Percentiles rank a stretch among this genome's conserved stretches.
Conservation (phyloP, 2,888 invertebrate species). For the Baronia brevicornis region DNA sequence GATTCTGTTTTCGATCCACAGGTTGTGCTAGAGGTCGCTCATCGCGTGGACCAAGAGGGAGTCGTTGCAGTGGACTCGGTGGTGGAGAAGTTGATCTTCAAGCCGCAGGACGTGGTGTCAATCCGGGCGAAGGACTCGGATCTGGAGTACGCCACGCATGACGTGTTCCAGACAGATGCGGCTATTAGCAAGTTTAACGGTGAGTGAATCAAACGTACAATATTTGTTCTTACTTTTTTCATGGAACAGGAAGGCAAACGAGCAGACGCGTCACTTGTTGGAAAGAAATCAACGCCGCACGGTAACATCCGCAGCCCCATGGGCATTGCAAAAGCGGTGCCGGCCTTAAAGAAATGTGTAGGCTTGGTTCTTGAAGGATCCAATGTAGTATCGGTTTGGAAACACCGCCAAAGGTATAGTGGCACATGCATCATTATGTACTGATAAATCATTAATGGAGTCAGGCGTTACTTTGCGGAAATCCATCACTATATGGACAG, state of each 20-base stretch:
- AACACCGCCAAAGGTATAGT: too few relatives aligned
- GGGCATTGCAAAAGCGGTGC: background rate
- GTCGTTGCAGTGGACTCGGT: constrained; percentile 80
- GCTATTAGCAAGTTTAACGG: constrained; percentile 91
- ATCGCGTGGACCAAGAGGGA: constrained; percentile 83
- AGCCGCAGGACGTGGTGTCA: constrained; percentile 87
- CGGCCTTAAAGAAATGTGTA: background rate
- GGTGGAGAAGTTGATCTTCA: constrained; percentile 88
- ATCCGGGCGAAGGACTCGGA: constrained; percentile 90
- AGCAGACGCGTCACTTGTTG: too few relatives aligned
- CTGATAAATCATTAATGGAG: too few relatives aligned
- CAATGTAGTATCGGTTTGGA: too few relatives aligned
- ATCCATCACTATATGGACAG: too few relatives aligned
- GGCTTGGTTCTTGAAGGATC: too few relatives aligned
- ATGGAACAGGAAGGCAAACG: too few relatives aligned
- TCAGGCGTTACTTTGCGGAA: too few relatives aligned
- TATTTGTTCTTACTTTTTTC: background rate
- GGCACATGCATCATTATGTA: too few relatives aligned
- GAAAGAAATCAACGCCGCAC: too few relatives aligned
- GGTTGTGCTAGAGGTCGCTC: constrained; percentile 90
- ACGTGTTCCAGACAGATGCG: constrained; percentile 91
- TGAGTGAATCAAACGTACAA: constrained; percentile 31
- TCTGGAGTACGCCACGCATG: constrained; percentile 90
- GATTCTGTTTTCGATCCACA: constrained; percentile 26
- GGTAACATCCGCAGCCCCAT: background rate